Evolutionary conservation across 2,113 vertebrate genomes (phyloP), one percentile per base, ranked within the genome.

Genomic region (Paramormyrops kingsleyae): DNA sequence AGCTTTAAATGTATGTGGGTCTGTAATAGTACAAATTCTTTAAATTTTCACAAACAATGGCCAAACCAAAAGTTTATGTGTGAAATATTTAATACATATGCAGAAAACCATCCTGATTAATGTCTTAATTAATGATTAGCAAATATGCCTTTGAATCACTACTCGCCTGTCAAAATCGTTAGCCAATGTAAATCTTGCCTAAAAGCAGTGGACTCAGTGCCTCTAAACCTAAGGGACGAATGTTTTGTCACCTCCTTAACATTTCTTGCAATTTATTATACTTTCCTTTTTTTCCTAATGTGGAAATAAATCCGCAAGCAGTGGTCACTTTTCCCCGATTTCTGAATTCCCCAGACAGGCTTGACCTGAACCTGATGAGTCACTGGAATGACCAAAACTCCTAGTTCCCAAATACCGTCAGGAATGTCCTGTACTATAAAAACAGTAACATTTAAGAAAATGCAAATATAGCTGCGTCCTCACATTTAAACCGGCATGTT

Each of bases 401-500:
- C 35, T 13, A 80, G 42, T 70, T 56, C 66, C 66, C 42, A 70
- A 27, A 47, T 47, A 42, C 8, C 49, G 42, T 88, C 59, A 74
- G 56, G 56, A 88, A 88, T 88, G 31, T 88, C 53, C 53, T 42
- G n/a, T 31, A 74, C 21, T 70, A 74, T 74, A 59, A 88, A 47
- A 88, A 88, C 46, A 24, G 44, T 31, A 59, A 62, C 49, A 47
- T 27, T 74, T 47, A 50, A 49, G 42, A 88, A 70, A 70, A 70
- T 46, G 62, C 42, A 53, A 87, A 86, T 86, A 49, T 86, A 15
- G 13, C 17, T 21, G 74, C 7, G 17, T 80, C 74, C 74, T 80
- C 15, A 0, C 31, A 77, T 17, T 17, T 31, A 77, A 39, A 39
- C 19, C 9, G 19, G 4, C 80, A 83, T 83, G 83, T 84, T n/a